Conservation (phyloP, 64 coral and sea anemone species). For the Dendrophyllia cribrosa region DNA sequence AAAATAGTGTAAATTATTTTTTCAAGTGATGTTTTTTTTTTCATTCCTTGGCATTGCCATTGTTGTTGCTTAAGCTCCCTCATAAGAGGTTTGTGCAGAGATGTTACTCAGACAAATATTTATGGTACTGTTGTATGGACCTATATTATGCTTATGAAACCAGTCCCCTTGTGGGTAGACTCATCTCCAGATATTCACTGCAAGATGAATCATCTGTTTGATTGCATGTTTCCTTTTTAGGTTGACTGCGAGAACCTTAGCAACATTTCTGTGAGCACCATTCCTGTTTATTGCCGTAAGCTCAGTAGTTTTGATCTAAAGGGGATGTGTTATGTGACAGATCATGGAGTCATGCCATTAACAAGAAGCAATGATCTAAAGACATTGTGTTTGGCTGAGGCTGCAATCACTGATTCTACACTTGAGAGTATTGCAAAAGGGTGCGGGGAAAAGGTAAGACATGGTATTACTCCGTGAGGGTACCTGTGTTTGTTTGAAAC, state of each 20-base stretch:
- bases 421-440: slow-evolving; percentile 61
- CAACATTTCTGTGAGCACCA: slow-evolving; percentile 47
- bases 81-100: too few relatives aligned
- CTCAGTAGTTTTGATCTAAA: slow-evolving; percentile 70
- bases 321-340: slow-evolving; percentile 78
- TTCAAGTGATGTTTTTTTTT: too few relatives aligned
- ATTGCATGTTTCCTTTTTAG: slow-evolving; percentile 7
- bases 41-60: too few relatives aligned
- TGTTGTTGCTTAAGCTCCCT: too few relatives aligned
- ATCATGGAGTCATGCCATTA: slow-evolving; percentile 72
- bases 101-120: too few relatives aligned
- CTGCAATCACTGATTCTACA: slow-evolving; percentile 67
- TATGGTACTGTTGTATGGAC: too few relatives aligned
- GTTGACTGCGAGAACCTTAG: slow-evolving; percentile 79
- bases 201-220: too few relatives aligned
- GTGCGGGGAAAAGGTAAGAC: slow-evolving; percentile 66
- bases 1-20: too few relatives aligned
- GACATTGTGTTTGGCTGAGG: slow-evolving; percentile 81
- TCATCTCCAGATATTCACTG: too few relatives aligned
- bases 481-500: too few relatives aligned
- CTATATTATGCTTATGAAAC: too few relatives aligned
- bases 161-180: too few relatives aligned
- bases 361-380: slow-evolving; percentile 28
- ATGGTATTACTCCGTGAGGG: neutral
- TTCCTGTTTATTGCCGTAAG: slow-evolving; percentile 66